Evolutionary conservation across 2,888 invertebrate species (phyloP).

Genomic region (Hypomecis punctinalis): DNA sequence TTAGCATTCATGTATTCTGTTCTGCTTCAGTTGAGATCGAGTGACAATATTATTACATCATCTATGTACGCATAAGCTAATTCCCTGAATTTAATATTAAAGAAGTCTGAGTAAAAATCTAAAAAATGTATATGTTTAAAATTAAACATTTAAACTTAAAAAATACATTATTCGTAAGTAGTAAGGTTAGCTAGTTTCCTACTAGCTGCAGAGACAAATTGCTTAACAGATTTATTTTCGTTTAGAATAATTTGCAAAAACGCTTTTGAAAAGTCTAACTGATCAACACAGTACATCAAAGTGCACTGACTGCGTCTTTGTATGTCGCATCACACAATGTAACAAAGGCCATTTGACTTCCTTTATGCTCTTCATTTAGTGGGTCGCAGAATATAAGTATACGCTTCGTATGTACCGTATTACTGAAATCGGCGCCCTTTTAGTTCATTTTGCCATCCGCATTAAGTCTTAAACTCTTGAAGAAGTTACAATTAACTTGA

Average conservation of each 20-base stretch:
- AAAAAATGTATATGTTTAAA: no score
- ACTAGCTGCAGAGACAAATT: not conserved
- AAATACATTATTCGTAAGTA: no score
- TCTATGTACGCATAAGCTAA: not conserved
- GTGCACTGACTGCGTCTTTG: slow-evolving; percentile 27
- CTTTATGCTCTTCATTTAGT: slow-evolving; percentile 33
- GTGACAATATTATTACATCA: slow-evolving; percentile 2
- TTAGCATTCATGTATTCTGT: not conserved
- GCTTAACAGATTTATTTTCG: not conserved
- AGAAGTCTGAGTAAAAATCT: no score
- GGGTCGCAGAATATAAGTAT: slow-evolving; percentile 18
- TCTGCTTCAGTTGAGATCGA: not conserved
- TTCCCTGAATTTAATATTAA: no score
- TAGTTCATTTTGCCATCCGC: slow-evolving; percentile 29
- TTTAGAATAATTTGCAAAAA: slow-evolving; percentile 4
- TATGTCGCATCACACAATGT: slow-evolving; percentile 28
- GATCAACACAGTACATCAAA: not conserved
- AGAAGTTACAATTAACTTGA: slow-evolving; percentile 58
- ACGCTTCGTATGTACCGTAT: not conserved
- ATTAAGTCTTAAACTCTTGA: slow-evolving; percentile 39
- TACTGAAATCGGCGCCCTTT: slow-evolving; percentile 31
- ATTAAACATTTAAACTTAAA: no score
- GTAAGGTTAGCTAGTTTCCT: no score
- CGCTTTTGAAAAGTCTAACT: not conserved
- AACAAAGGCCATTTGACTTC: slow-evolving; percentile 25